phyloP scores from a whole-genome alignment of 2,888 invertebrate genomes.

The Toxonevra muliebris region DNA sequence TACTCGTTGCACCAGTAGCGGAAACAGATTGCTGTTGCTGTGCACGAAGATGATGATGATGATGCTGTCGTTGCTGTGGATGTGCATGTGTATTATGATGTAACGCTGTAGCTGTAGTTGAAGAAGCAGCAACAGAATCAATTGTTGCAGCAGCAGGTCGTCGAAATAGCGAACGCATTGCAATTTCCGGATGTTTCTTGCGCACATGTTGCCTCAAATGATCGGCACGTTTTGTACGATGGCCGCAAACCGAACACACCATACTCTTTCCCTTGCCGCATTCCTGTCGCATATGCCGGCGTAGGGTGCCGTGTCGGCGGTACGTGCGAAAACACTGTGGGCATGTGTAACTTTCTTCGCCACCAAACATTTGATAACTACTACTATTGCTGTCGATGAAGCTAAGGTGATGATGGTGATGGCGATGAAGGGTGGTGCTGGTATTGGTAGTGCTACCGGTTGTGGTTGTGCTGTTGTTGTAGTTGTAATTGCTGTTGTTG shows the following conservation, averaged over 20 bases:
- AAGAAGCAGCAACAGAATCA: no score
- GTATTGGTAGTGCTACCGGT: slow-evolving; percentile 21
- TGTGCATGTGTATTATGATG: no score
- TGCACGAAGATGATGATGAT: no score
- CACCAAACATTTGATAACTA: slow-evolving; percentile 39
- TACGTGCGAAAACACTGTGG: slow-evolving; percentile 68
- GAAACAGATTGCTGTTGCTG: neutral
- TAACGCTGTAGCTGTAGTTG: no score
- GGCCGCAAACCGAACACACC: slow-evolving; percentile 68
- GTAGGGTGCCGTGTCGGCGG: slow-evolving; percentile 68
- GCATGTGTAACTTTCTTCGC: slow-evolving; percentile 61
- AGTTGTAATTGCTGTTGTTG: slow-evolving; percentile 19
- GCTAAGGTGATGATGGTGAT: slow-evolving; percentile 28
- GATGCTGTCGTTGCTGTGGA: no score
- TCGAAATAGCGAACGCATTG: slow-evolving; percentile 61
- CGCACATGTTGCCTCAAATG: slow-evolving; percentile 68
- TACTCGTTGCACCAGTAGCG: slow-evolving; percentile 4
- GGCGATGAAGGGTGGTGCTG: slow-evolving; percentile 14
- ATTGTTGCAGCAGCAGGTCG: slow-evolving; percentile 40
- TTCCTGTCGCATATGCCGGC: slow-evolving; percentile 68
- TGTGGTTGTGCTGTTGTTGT: slow-evolving; percentile 11
- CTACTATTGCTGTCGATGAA: slow-evolving; percentile 7
- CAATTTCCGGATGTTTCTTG: slow-evolving; percentile 66
- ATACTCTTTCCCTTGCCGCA: slow-evolving; percentile 68
- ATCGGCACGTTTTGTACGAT: slow-evolving; percentile 68